Conservation (phyloP, 2,797 vertebrate genomes). For the Cirrhinus mrigala region DNA sequence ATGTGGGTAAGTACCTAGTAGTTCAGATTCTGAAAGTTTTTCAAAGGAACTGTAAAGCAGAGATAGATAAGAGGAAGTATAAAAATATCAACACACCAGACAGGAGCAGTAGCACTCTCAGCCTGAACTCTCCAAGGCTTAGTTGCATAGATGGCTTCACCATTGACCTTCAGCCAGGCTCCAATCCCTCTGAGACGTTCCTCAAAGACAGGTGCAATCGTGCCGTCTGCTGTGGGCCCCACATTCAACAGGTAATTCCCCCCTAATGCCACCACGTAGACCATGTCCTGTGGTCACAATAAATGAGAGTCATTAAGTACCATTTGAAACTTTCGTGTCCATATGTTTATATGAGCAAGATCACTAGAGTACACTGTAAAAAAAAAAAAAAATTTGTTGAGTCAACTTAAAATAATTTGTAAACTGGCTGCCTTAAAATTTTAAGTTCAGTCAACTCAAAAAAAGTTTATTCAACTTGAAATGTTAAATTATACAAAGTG, state of each 20-base stretch:
- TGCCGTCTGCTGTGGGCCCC: constrained; percentile 91
- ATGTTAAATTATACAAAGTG: no score
- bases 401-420: no score
- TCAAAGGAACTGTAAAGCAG: not conserved
- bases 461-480: no score
- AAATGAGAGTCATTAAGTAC: not conserved
- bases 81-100: constrained; percentile 82
- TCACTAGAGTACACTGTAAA: no score
- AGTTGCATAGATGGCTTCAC: constrained; percentile 90
- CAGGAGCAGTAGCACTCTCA: constrained; percentile 78
- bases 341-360: not conserved
- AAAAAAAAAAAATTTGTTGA: no score
- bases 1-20: not conserved
- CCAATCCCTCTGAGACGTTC: constrained; percentile 90
- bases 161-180: constrained; percentile 87
- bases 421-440: no score
- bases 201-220: constrained; percentile 88
- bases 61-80: not conserved
- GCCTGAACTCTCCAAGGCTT: constrained; percentile 88
- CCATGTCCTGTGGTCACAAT: constrained; percentile 82
- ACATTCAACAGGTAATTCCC: constrained; percentile 97
- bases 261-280: constrained; percentile 87
- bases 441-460: no score
- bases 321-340: not conserved
- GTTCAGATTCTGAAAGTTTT: not conserved